These are phyloP conservation scores for Nasonia giraulti DNA, from an alignment of 1,140 invertebrate species.

Conservation along the genomic window DNA sequence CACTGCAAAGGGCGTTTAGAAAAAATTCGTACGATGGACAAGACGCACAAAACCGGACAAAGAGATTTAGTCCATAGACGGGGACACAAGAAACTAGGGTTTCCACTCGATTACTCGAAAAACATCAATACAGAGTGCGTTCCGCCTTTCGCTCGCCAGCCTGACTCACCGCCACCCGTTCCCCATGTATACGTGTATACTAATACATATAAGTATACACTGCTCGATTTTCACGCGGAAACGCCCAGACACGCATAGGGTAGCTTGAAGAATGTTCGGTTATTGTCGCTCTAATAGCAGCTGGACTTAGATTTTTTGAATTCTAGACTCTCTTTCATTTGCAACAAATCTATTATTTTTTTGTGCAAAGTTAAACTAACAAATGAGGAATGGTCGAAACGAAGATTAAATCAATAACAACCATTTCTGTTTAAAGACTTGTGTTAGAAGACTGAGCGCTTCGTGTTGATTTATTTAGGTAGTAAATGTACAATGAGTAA, in stretches of 20 bases:
- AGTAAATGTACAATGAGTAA: slow-evolving; percentile 50
- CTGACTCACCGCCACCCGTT: background rate
- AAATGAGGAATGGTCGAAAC: background rate
- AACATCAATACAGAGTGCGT: slow-evolving; percentile 31
- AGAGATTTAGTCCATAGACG: background rate
- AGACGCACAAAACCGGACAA: background rate
- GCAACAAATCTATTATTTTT: too few relatives aligned
- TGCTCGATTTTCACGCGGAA: too few relatives aligned
- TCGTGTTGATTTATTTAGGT: slow-evolving; percentile 42
- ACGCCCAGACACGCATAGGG: too few relatives aligned
- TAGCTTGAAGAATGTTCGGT: too few relatives aligned
- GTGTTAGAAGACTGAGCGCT: slow-evolving; percentile 41
- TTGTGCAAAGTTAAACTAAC: background rate
- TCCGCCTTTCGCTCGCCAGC: background rate
- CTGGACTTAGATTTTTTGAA: too few relatives aligned
- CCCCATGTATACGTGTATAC: background rate
- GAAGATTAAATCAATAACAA: background rate
- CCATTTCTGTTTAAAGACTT: background rate
- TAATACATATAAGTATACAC: too few relatives aligned
- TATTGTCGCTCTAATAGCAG: too few relatives aligned
- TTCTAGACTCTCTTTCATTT: too few relatives aligned
- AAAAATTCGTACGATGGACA: background rate
- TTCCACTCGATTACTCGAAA: slow-evolving; percentile 55
- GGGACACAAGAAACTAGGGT: slow-evolving; percentile 47
- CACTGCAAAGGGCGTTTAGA: too few relatives aligned